phyloP scores from a whole-genome alignment of 2,888 invertebrate genomes.

The Cephus pulcher region DNA sequence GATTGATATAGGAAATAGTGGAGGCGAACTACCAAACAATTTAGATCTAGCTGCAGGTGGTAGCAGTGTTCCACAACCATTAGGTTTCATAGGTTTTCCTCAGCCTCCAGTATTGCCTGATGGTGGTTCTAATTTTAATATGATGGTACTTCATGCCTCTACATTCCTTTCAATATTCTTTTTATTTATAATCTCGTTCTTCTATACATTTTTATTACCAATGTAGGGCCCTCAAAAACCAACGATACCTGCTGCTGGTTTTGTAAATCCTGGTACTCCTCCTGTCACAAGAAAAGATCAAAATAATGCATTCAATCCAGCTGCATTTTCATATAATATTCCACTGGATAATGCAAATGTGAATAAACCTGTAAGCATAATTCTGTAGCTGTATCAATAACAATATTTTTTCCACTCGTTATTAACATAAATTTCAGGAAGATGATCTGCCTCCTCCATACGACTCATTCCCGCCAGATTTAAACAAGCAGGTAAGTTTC shows the following conservation, averaged over 20 bases:
- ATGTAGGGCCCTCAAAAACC: conserved; percentile 7
- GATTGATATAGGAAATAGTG: conserved; percentile 55
- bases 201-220: conserved; percentile 13
- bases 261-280: conserved; percentile 44
- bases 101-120: conserved; percentile 75
- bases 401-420: neutral
- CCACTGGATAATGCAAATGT: conserved; percentile 69
- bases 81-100: conserved; percentile 87
- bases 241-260: conserved; percentile 49
- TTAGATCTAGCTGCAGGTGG: conserved; percentile 68
- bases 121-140: conserved; percentile 55
- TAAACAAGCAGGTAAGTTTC: conserved; percentile 76
- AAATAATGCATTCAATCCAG: conserved; percentile 57
- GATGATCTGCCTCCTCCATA: conserved; percentile 77
- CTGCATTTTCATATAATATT: conserved; percentile 75
- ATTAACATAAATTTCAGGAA: conserved; percentile 67
- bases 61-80: conserved; percentile 73
- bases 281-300: conserved; percentile 47
- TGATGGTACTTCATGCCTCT: conserved; percentile 36
- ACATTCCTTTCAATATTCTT: conserved; percentile 1
- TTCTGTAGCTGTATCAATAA: conserved; percentile 12
- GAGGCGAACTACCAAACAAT: conserved; percentile 68
- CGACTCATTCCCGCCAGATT: conserved; percentile 79
- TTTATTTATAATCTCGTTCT: conserved; percentile 14
- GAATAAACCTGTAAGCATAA: conserved; percentile 46